Evolutionary conservation across 1,140 invertebrate genomes (phyloP).

Genomic region (Ectropis grisescens): DNA sequence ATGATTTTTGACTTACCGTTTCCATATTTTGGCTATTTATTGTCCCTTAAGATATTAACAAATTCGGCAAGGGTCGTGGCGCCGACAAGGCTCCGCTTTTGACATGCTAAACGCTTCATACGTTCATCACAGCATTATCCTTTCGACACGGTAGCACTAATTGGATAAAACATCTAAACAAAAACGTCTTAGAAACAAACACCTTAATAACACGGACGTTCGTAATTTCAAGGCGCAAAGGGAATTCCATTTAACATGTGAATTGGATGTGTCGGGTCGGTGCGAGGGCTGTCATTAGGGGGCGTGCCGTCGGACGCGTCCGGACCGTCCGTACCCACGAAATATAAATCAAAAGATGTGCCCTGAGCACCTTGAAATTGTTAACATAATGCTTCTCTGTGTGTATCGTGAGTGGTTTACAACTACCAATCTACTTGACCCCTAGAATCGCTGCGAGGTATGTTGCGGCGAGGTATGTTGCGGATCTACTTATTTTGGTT

Average conservation of each 20-base stretch:
- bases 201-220: constrained; percentile 58
- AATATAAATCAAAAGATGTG: too few species aligned
- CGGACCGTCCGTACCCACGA: background rate
- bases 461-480: too few species aligned
- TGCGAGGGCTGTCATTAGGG: constrained; percentile 46
- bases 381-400: too few species aligned
- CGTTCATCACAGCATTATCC: constrained; percentile 63
- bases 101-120: constrained; percentile 56
- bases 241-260: constrained; percentile 68
- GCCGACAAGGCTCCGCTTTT: constrained; percentile 47
- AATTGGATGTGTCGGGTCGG: constrained; percentile 57
- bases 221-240: constrained; percentile 59
- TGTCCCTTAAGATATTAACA: too few species aligned
- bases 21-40: too few species aligned
- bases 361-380: too few species aligned
- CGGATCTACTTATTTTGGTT: too few species aligned
- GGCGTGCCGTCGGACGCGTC: constrained; percentile 10
- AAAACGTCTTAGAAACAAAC: constrained; percentile 64
- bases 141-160: constrained; percentile 70
- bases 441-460: too few species aligned
- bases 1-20: too few species aligned
- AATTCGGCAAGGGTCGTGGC: too few species aligned
- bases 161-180: constrained; percentile 59
- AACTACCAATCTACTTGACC: too few species aligned
- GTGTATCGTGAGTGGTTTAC: too few species aligned